Evolutionary conservation across 2,113 vertebrate species (phyloP).

Genomic region (Thinocorus orbignyianus): DNA sequence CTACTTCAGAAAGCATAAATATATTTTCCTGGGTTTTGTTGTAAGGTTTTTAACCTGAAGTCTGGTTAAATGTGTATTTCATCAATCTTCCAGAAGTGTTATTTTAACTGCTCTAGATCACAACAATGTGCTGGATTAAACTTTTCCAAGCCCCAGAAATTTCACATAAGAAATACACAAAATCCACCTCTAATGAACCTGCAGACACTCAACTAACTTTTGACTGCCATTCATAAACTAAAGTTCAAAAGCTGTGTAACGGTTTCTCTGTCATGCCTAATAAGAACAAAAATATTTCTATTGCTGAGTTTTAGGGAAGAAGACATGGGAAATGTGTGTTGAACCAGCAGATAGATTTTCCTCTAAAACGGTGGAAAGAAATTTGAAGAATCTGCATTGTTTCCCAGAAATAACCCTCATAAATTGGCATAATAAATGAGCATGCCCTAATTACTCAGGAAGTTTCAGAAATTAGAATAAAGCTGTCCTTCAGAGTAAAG

Average conservation of each 20-base stretch:
- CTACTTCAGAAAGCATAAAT: background rate
- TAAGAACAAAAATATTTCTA: background rate
- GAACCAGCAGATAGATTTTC: background rate
- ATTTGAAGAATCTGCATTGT: constrained; percentile 27
- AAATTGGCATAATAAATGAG: constrained; percentile 45
- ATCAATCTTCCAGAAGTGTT: background rate
- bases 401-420: background rate
- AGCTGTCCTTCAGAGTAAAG: constrained; percentile 35
- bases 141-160: background rate
- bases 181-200: background rate
- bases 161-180: background rate
- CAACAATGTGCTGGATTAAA: background rate
- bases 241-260: background rate
- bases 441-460: constrained; percentile 37
- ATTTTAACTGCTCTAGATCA: background rate
- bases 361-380: constrained; percentile 16
- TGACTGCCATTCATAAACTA: background rate
- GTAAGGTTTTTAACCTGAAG: background rate
- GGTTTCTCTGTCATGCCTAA: background rate
- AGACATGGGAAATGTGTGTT: background rate
- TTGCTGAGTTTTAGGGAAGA: background rate
- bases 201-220: background rate
- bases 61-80: background rate
- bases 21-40: background rate
- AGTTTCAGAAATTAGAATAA: constrained; percentile 40